Percentiles rank a stretch among this genome's conserved stretches.
Conservation (phyloP, 1,140 invertebrate genomes). For the Philotrypesis tridentata region DNA sequence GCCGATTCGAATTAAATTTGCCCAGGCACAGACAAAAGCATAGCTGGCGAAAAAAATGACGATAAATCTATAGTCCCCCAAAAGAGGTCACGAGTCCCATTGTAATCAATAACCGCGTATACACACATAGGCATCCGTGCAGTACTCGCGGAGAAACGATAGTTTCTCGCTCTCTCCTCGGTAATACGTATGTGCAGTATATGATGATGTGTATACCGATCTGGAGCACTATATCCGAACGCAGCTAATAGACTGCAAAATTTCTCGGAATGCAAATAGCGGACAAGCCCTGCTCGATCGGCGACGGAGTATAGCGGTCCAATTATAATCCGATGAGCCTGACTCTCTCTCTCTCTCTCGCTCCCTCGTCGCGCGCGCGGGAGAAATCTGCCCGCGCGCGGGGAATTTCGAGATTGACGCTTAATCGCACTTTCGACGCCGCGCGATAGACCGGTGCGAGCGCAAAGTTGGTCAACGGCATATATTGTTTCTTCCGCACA, state of each 20-base stretch:
- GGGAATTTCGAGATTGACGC: background rate
- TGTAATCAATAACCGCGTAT: background rate
- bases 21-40: background rate
- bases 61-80: background rate
- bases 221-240: background rate
- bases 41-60: too few relatives aligned
- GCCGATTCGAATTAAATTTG: background rate
- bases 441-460: background rate
- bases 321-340: background rate
- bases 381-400: background rate
- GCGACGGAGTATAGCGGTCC: too few relatives aligned
- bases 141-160: too few relatives aligned
- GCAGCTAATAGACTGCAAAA: background rate
- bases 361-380: too few relatives aligned
- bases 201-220: too few relatives aligned
- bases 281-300: background rate
- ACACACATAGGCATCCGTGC: too few relatives aligned
- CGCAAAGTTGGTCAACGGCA: background rate
- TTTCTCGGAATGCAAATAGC: conserved; percentile 7
- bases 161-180: background rate
- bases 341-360: background rate
- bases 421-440: background rate
- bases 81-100: background rate
- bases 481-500: background rate
- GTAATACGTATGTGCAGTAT: too few relatives aligned